phyloP scores from a whole-genome alignment of 2,888 invertebrate genomes.

The Drosophila acutilabella region DNA sequence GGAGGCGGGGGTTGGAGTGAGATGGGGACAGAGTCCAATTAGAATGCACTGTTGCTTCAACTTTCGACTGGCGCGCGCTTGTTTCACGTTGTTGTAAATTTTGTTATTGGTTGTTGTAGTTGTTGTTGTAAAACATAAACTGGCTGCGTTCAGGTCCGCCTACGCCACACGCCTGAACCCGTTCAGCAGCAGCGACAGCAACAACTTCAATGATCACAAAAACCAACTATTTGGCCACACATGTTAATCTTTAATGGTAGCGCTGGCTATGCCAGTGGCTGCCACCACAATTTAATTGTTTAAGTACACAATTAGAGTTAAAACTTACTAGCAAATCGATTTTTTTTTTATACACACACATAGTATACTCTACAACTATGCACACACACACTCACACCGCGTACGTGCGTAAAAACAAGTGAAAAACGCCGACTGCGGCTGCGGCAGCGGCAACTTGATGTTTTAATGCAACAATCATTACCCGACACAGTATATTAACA shows the following conservation, averaged over 20 bases:
- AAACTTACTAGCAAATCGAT: conserved; percentile 72
- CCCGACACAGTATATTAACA: neutral
- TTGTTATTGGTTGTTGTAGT: conserved; percentile 28
- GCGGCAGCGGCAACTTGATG: neutral
- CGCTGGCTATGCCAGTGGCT: conserved; percentile 18
- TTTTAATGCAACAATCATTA: conserved; percentile 15
- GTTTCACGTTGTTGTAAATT: conserved; percentile 33
- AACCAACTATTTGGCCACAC: conserved; percentile 39
- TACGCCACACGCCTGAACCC: conserved; percentile 62
- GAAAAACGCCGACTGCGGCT: conserved; percentile 68
- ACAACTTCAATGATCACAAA: conserved; percentile 11
- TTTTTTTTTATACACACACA: conserved; percentile 60
- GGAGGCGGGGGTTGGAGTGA: neutral
- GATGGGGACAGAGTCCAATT: conserved; percentile 55
- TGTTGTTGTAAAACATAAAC: conserved; percentile 46
- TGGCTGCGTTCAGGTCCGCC: conserved; percentile 69
- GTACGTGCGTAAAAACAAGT: conserved; percentile 69
- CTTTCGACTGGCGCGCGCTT: conserved; percentile 54
- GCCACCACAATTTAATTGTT: conserved; percentile 42
- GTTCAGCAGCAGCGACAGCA: conserved; percentile 41
- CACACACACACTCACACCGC: conserved; percentile 27
- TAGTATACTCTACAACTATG: conserved; percentile 23
- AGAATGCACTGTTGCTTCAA: conserved; percentile 70
- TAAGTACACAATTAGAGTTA: conserved; percentile 59
- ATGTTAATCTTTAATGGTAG: conserved; percentile 40